These are phyloP conservation scores for Petrolisthes manimaculis DNA, from an alignment of 2,888 invertebrate genomes.

Conservation along the genomic window DNA sequence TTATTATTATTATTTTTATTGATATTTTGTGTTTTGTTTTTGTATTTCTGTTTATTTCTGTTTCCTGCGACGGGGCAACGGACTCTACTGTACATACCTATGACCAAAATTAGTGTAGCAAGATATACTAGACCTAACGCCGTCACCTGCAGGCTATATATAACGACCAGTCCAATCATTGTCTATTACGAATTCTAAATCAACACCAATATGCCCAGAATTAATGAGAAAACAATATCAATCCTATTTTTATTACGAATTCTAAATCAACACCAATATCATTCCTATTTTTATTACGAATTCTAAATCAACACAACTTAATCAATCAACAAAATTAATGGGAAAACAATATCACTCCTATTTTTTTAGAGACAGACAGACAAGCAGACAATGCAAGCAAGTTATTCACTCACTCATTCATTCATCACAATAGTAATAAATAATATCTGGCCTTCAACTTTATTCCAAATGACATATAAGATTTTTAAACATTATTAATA, in stretches of 20 bases:
- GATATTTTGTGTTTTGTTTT: too few relatives aligned
- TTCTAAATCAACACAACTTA: too few relatives aligned
- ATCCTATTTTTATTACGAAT: not conserved
- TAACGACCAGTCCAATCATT: slow-evolving; percentile 12
- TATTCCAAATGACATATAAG: too few relatives aligned
- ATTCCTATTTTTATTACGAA: not conserved
- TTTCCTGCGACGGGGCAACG: slow-evolving; percentile 22
- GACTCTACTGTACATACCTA: slow-evolving; percentile 46
- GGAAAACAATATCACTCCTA: not conserved
- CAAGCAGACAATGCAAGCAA: too few relatives aligned
- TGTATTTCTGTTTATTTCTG: not conserved
- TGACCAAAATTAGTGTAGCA: slow-evolving; percentile 37
- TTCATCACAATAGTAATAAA: too few relatives aligned
- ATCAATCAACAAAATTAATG: too few relatives aligned
- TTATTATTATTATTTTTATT: too few relatives aligned
- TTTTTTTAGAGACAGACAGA: too few relatives aligned
- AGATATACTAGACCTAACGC: slow-evolving; percentile 31
- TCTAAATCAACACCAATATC: not conserved
- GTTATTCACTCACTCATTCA: too few relatives aligned
- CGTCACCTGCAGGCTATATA: slow-evolving; percentile 34
- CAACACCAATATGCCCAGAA: too few relatives aligned
- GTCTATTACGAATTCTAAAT: slow-evolving; percentile 13
- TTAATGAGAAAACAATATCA: not conserved
- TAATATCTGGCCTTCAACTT: too few relatives aligned
- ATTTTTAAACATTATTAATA: too few relatives aligned